Conservation (phyloP, 2,888 invertebrate species). For the Morpho helenor region DNA sequence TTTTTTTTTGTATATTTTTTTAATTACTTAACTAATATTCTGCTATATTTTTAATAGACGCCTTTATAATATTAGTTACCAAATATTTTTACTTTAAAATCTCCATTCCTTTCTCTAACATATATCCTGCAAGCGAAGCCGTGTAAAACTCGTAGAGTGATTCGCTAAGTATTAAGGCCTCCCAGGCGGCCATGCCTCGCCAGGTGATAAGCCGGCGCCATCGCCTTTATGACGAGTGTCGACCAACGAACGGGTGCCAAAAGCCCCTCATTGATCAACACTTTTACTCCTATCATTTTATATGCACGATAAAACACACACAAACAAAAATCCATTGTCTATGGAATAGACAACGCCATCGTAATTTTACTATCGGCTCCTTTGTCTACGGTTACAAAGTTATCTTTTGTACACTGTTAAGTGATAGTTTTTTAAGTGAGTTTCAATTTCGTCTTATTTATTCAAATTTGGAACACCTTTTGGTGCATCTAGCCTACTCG, state of each 20-base stretch:
- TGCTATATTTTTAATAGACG: no score
- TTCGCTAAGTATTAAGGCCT: conserved; percentile 22
- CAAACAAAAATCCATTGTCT: conserved; percentile 29
- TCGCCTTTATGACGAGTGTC: conserved; percentile 41
- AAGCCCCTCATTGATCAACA: conserved; percentile 67
- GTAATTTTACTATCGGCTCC: conserved; percentile 59
- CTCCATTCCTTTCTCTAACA: no score
- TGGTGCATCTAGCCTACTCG: conserved; percentile 13
- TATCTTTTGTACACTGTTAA: conserved; percentile 40
- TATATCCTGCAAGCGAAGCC: no score
- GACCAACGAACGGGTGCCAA: conserved; percentile 67
- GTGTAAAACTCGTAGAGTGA: background rate
- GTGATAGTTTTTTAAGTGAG: conserved; percentile 32
- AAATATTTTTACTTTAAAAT: no score
- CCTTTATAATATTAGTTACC: no score
- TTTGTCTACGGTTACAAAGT: conserved; percentile 42
- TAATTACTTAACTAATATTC: no score
- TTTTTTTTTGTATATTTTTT: no score
- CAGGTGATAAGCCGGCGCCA: conserved; percentile 56
- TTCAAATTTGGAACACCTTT: conserved; percentile 26
- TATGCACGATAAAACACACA: conserved; percentile 54
- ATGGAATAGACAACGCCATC: conserved; percentile 5
- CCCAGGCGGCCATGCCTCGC: conserved; percentile 23
- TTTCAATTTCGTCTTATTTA: conserved; percentile 28
- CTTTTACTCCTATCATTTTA: conserved; percentile 68